phyloP scores from a whole-genome alignment of 2,797 vertebrate species.

The Pseudocheirus occidentalis region DNA sequence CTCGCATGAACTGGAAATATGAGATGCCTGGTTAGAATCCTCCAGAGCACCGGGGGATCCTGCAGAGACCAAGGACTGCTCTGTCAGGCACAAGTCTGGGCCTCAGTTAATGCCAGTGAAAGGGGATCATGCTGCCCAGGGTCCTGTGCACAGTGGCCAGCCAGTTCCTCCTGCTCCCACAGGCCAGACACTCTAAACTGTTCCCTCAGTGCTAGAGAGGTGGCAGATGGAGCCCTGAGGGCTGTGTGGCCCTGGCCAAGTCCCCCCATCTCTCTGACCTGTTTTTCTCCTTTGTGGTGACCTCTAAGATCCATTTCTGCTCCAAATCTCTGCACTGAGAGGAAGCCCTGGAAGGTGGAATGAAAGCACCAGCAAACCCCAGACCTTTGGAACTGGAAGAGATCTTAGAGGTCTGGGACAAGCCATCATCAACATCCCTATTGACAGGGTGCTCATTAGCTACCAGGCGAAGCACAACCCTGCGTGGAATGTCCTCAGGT shows the following conservation, averaged over 20 bases:
- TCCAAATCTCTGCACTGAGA: background rate
- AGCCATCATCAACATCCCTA: background rate
- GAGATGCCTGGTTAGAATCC: background rate
- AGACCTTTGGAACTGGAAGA: background rate
- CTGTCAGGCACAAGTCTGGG: background rate
- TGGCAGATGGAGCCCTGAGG: background rate
- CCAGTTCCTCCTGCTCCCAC: background rate
- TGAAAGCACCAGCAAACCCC: background rate
- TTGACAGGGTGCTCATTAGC: background rate
- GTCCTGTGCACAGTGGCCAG: too few species aligned
- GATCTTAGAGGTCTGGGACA: background rate
- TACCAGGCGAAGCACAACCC: too few species aligned
- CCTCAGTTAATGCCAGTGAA: fast-evolving
- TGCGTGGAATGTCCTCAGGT: background rate
- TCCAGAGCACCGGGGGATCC: background rate
- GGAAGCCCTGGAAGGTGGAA: background rate
- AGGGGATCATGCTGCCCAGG: background rate
- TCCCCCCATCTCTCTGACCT: background rate
- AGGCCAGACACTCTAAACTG: background rate
- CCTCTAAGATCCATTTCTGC: background rate
- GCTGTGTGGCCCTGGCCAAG: background rate
- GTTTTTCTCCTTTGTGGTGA: background rate
- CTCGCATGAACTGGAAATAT: constrained; percentile 92
- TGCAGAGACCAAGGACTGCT: background rate
- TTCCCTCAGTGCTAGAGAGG: background rate